Evolutionary conservation across 30 jellyfish, hydroid and myxozoan genomes (phyloP), one percentile per base, ranked within the genome.

Genomic region (Cassiopea xamachana): DNA sequence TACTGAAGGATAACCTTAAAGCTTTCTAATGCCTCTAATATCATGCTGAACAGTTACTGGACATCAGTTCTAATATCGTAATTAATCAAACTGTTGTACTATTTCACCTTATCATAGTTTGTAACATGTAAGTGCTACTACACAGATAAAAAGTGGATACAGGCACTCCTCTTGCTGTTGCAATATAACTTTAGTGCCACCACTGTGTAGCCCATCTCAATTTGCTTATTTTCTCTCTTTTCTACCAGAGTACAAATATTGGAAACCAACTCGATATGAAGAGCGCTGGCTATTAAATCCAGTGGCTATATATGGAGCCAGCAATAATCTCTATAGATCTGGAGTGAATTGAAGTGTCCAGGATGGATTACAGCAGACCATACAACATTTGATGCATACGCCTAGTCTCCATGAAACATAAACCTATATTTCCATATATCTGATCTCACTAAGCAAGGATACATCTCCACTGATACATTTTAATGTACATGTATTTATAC

Each of bases 251-350:
- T 2, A 71, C 80, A 71, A 71, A 17, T 39, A 71, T 12, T 19
- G 80, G 80, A 71, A 71, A 71, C 80, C 80, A 71, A 19, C 50
- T 43, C 16, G 55, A 8, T 71, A 2, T 7, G 39, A 7, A 2
- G 55, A 2, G 58, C 16, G 55, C 15, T 71, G 80, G 80, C 55
- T 6, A 27, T 6, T 1, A 55, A 71, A 10, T 18, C 80, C 2
- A 19, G 3, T 18, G 55, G 80, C 80, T 71, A 7, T 71, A 27
- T 43, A 71, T 14, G 80, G 80, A 71, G 80, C 80, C 80, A 71
- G 50, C 10, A 71, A 16, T 71, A 71, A 71, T 71, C 80, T 43
- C n/a, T 17, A n/a, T 71, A 71, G 80, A 71, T 19, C 55, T 27
- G 4, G 55, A 51, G n/a, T 71, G 80, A 71, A 71, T 71, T 19